phyloP scores from a whole-genome alignment of 64 coral and sea anemone genomes.

The Porites australiensis region DNA sequence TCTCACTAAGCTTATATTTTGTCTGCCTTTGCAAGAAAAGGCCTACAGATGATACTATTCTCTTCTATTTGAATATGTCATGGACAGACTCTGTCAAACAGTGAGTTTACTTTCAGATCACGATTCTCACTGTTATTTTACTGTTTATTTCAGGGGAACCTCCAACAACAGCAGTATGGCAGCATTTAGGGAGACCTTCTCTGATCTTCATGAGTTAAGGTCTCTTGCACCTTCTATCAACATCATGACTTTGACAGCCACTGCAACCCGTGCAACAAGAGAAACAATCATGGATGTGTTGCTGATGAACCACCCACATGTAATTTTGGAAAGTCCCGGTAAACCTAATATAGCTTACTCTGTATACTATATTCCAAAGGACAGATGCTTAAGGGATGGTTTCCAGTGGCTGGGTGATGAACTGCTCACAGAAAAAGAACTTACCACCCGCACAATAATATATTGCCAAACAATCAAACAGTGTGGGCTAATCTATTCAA shows the following conservation, averaged over 20 bases:
- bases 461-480: conserved; percentile 84
- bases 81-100: too few relatives aligned
- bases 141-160: conserved; percentile 31
- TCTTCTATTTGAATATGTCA: too few relatives aligned
- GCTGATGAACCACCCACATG: conserved; percentile 28
- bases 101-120: too few relatives aligned
- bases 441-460: conserved; percentile 48
- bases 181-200: conserved; percentile 49
- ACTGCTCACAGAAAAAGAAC: conserved; percentile 21
- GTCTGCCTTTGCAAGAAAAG: too few relatives aligned
- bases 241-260: conserved; percentile 18
- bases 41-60: conserved; percentile 22
- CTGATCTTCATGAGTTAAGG: conserved; percentile 50
- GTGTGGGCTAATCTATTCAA: conserved; percentile 56
- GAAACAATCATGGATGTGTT: conserved; percentile 14
- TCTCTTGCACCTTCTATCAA: conserved; percentile 26
- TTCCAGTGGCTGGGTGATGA: conserved; percentile 60
- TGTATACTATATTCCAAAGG: conserved; percentile 46
- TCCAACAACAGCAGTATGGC: not conserved
- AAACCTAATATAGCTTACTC: conserved; percentile 61
- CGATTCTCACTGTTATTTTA: not conserved
- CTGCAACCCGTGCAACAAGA: not conserved
- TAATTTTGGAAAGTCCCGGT: conserved; percentile 44
- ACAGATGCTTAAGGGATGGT: conserved; percentile 18
- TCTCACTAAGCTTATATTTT: too few relatives aligned